Conservation (phyloP, 92 coral and sea anemone species). For the Micromussa lordhowensis region DNA sequence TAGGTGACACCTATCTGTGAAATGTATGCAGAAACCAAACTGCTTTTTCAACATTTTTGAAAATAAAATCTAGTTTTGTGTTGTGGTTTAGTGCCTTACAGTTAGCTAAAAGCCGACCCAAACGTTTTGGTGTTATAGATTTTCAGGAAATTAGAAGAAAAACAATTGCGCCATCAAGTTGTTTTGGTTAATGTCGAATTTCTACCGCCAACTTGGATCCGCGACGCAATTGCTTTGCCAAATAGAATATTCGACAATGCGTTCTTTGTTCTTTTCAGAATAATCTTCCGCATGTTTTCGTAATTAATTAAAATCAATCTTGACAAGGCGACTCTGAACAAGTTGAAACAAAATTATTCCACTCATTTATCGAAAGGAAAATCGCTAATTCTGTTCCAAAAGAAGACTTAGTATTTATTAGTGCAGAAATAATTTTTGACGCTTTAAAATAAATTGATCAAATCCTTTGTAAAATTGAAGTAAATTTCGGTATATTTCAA, state of each 20-base stretch:
- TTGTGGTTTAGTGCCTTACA: background rate
- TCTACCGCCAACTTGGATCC: background rate
- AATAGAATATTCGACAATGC: background rate
- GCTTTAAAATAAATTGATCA: background rate
- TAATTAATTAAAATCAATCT: background rate
- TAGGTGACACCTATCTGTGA: background rate
- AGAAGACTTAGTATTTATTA: background rate
- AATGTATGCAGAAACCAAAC: background rate
- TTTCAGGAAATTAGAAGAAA: background rate
- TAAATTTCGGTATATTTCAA: background rate
- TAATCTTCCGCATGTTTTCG: background rate
- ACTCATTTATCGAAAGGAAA: background rate
- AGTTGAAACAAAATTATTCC: background rate
- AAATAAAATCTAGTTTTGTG: background rate
- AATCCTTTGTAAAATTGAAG: background rate
- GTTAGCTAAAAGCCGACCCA: background rate
- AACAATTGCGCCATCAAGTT: background rate
- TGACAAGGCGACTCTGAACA: background rate
- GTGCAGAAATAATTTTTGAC: background rate
- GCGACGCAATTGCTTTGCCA: background rate
- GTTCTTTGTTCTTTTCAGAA: background rate
- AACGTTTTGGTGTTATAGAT: too few relatives aligned
- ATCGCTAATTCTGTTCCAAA: background rate
- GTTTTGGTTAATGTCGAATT: background rate
- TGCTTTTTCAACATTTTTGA: background rate